phyloP scores from a whole-genome alignment of 2,113 vertebrate species.

The Naja naja region DNA sequence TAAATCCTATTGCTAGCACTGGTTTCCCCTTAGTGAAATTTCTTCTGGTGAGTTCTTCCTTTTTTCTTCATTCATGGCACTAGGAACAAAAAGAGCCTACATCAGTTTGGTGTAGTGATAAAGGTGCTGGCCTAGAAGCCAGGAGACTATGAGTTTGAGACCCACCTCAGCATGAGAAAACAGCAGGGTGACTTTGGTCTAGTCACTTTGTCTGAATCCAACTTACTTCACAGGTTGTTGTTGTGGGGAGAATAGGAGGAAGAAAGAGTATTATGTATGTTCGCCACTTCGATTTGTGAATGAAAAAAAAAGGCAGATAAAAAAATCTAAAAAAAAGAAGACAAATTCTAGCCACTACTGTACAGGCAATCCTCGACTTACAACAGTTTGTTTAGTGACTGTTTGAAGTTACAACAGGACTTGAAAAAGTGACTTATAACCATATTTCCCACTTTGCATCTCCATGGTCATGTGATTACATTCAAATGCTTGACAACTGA shows the following conservation, averaged over 20 bases:
- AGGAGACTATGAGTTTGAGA: background rate
- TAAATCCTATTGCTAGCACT: background rate
- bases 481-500: no score
- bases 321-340: background rate
- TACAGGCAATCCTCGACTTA: no score
- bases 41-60: background rate
- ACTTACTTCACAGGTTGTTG: background rate
- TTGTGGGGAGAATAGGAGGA: background rate
- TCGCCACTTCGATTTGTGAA: background rate
- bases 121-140: background rate
- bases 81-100: background rate
- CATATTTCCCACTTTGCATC: no score
- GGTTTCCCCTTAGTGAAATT: background rate
- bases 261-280: background rate
- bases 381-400: no score
- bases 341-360: background rate
- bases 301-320: background rate
- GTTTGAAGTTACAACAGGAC: no score
- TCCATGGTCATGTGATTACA: no score
- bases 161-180: background rate
- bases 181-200: background rate
- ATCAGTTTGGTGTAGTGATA: background rate
- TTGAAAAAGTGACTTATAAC: no score
- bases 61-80: background rate
- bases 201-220: background rate